Base-by-base conservation (phyloP, 1,140 invertebrate species). In the Pseudomyrmex concolor region DNA sequence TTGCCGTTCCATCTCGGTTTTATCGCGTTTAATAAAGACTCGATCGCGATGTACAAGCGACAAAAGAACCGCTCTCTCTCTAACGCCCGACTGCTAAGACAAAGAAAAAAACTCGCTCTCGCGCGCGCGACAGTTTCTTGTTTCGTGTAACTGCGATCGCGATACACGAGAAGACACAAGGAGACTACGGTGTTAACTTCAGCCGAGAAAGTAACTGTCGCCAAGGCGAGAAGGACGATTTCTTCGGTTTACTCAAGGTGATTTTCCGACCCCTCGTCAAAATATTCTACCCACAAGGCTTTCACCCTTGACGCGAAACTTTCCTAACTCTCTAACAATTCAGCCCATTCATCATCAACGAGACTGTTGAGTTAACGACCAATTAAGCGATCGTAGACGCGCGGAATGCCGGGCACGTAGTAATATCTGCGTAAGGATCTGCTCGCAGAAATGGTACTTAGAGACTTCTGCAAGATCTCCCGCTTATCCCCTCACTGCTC, bases 311-410 rank as follows among this genome's bases (percentile, higher is more conserved):
- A 51, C 43, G 73, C 25, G 62, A 84, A 86, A 84, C 87, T 90
- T 87, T 64, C 73, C 83, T 63, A 59, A 17, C 17, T 51, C 74
- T 67, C 59, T 45, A 57, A 62, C 70, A 82, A 78, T 86, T 64
- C 83, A 59, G 77, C 81, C 62, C 87, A 89, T 91, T 91, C 86
- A 90, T 91, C 89, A 89, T 81, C 77, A 57, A 34, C 17, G 43
- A 55, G 64, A 86, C 84, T 83, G 77, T 63, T 72, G 84, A 90
- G 85, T 88, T 90, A 91, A 91, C 90, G 91, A 91, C 90, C 89
- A 88, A 89, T 91, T 91, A 91, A 91, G 89, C 88, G 74, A 90
- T 91, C 87, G 74, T 60, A 60, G 73, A 82, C 62, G 60, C 48
- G 62, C 73, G 84, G 86, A 90, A 91, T 91, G 83, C 85, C 51